Base-by-base conservation (phyloP, 64 coral and sea anemone genomes). In the Cladopsammia gracilis region DNA sequence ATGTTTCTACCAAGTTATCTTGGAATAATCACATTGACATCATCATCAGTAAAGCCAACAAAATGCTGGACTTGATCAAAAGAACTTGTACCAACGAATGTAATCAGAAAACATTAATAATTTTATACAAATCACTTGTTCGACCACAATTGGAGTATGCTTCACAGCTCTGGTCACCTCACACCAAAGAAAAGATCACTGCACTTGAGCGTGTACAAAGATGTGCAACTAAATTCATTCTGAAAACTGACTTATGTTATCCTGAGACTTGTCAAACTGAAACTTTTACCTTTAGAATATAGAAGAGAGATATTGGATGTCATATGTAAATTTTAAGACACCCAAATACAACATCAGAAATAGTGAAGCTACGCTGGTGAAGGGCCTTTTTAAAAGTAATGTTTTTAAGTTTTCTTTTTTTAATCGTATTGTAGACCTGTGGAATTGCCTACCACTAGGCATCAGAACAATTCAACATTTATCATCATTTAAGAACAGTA, bases 1-100 rank as follows among this genome's bases (percentile, higher is more conserved):
- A 89, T 68, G 87, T 89, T 89, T 89, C 87, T 42, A 62, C 87
- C 54, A 77, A 89, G 57, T 77, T 89, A 77, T 77, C 87, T 59
- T 89, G 72, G 72, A 89, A 89, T 59, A 77, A 77, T 76, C 87
- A 89, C 24, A 77, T 77, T 62, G 70, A 76, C 70, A 13, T 77
- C 51, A 77, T 65, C 87, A 77, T 89, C 71, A 47, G 87, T 89
- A 77, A 77, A 77, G 87, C 87, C 73, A 76, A 89, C 53, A 89
- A 65, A 64, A 89, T 89, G 73, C 72, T 89, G 50, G 71, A 73
- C 42, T 23, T 87, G 85, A 70, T 87, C 64, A 87, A 74, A 78
- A 65, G 81, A 79, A 79, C 76, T 75, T 79, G 76, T 79, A 59
- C 18, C 54, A 79, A 79, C 43, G 76, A 79, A 79, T 54, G 48